A percentile compares a stretch with the other conserved stretches of the same genome.
Evolutionary conservation across 2,888 invertebrate genomes (phyloP).

Genomic region (Torymus tubicola): DNA sequence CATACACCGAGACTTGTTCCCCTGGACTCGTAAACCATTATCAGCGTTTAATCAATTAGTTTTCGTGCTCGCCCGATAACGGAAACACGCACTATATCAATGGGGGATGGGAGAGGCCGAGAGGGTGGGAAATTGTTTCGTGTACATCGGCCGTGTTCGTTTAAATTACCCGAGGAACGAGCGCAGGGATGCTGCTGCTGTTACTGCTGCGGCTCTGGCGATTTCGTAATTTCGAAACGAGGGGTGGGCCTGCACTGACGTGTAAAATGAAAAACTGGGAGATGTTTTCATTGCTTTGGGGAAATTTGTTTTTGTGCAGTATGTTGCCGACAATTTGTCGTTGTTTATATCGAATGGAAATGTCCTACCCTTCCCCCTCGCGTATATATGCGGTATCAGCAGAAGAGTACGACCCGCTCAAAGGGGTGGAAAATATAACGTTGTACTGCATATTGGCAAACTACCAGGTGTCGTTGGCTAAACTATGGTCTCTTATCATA

Average conservation of each 20-base stretch:
- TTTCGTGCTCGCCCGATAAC: conserved; percentile 35
- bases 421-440: no score
- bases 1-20: background rate
- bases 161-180: conserved; percentile 58
- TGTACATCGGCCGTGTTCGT: conserved; percentile 49
- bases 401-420: no score
- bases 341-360: background rate
- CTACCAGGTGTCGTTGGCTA: no score
- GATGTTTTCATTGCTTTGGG: conserved; percentile 2
- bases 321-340: background rate
- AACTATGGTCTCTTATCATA: no score
- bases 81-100: conserved; percentile 43
- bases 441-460: no score
- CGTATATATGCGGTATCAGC: no score
- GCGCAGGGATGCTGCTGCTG: conserved; percentile 62
- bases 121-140: conserved; percentile 53
- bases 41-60: conserved; percentile 50
- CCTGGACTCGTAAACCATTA: conserved; percentile 41
- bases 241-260: background rate
- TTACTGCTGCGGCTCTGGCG: conserved; percentile 47
- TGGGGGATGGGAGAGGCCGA: background rate
- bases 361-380: no score
- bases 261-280: conserved; percentile 22
- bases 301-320: background rate
- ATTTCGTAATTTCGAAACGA: conserved; percentile 38